Conservation (phyloP, 92 coral and sea anemone genomes). For the Porites cylindrica region DNA sequence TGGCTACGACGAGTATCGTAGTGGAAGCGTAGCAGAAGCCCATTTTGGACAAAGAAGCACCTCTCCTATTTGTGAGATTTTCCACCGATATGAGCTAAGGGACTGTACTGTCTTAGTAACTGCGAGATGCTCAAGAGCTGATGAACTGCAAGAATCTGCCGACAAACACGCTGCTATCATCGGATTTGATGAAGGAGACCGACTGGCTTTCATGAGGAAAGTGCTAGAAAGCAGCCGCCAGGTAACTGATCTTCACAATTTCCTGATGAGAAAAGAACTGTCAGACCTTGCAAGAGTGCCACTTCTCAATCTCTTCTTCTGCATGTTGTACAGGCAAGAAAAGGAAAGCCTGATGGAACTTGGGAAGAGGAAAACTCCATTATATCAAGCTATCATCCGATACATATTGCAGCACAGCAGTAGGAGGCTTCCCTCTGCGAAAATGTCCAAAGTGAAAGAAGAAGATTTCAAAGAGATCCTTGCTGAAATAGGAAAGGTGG, state of each 20-base stretch:
- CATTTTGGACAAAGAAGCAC: neutral
- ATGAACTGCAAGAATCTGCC: neutral
- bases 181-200: slow-evolving; percentile 17
- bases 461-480: slow-evolving; percentile 19
- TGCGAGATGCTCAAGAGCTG: slow-evolving; percentile 22
- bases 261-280: neutral
- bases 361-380: neutral
- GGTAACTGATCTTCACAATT: neutral
- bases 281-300: slow-evolving; percentile 18
- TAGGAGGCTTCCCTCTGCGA: neutral
- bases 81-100: slow-evolving; percentile 9
- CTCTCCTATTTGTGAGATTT: slow-evolving; percentile 23
- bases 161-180: slow-evolving; percentile 16
- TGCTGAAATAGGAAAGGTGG: slow-evolving; percentile 42
- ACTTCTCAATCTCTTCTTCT: slow-evolving; percentile 25
- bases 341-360: neutral
- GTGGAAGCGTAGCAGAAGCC: neutral
- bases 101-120: slow-evolving; percentile 30
- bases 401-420: slow-evolving; percentile 14
- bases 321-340: slow-evolving; percentile 35
- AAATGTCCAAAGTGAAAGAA: neutral
- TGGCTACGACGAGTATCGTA: slow-evolving; percentile 34
- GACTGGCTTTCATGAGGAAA: neutral
- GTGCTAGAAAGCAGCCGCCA: neutral
- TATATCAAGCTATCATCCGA: slow-evolving; percentile 21